phyloP scores from a whole-genome alignment of 2,888 invertebrate genomes.

The Eupelmus urozonus region DNA sequence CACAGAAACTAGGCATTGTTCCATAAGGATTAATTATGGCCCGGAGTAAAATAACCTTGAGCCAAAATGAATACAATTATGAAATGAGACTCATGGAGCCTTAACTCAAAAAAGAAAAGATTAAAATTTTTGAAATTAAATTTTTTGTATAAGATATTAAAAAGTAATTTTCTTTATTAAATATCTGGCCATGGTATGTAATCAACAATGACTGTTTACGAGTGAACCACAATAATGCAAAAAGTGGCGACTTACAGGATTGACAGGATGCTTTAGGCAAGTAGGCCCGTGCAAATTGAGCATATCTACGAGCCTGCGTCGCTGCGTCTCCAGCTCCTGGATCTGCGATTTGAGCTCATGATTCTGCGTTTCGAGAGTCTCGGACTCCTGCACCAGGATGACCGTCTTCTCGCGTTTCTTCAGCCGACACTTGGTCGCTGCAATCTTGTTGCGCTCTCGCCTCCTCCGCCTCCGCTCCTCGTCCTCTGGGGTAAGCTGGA shows the following conservation, averaged over 20 bases:
- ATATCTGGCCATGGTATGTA: no score
- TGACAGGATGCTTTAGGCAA: conserved; percentile 80
- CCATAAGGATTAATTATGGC: no score
- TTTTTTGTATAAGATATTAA: no score
- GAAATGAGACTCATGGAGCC: no score
- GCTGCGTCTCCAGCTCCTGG: conserved; percentile 88
- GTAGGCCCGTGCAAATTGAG: conserved; percentile 86
- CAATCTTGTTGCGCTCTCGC: conserved; percentile 95
- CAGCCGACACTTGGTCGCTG: conserved; percentile 95
- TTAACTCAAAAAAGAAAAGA: no score
- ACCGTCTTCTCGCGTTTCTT: conserved; percentile 94
- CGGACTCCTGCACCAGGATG: conserved; percentile 91
- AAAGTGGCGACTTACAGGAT: conserved; percentile 8
- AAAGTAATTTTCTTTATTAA: no score
- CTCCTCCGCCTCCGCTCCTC: conserved; percentile 91
- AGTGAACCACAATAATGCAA: no score
- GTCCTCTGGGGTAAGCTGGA: conserved; percentile 92
- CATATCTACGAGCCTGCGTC: conserved; percentile 88
- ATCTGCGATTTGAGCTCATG: conserved; percentile 90
- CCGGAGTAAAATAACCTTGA: no score
- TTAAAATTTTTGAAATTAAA: no score
- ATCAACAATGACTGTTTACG: no score
- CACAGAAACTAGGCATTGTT: no score
- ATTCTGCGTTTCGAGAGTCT: conserved; percentile 90
- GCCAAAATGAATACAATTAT: no score